Percentiles rank a stretch among this genome's conserved stretches.
phyloP scores from a whole-genome alignment of 2,888 invertebrate genomes.

The Aquatica leii region DNA sequence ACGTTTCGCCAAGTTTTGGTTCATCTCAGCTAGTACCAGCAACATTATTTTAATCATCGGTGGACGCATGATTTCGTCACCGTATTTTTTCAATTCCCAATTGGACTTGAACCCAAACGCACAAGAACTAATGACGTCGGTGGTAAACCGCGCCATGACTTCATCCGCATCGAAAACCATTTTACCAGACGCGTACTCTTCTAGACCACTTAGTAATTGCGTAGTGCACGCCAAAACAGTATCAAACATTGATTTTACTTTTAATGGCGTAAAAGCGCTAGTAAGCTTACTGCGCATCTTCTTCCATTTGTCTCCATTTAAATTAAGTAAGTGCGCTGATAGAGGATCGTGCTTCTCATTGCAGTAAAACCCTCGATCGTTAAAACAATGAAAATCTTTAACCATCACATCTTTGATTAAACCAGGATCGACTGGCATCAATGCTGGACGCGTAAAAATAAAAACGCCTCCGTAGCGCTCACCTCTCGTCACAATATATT shows the following conservation, averaged over 20 bases:
- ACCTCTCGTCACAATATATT: constrained; percentile 13
- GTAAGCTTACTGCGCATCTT: constrained; percentile 67
- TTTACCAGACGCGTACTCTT: constrained; percentile 51
- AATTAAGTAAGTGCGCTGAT: constrained; percentile 65
- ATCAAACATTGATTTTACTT: constrained; percentile 71
- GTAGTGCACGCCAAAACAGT: constrained; percentile 65
- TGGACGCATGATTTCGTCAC: constrained; percentile 32
- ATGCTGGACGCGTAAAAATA: constrained; percentile 16
- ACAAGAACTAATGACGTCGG: constrained; percentile 67
- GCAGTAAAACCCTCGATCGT: constrained; percentile 64
- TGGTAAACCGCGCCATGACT: constrained; percentile 65
- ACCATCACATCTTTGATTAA: constrained; percentile 60
- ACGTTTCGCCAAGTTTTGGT: background rate
- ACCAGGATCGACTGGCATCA: constrained; percentile 28
- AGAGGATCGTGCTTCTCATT: constrained; percentile 62
- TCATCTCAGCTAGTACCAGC: background rate
- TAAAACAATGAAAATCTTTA: constrained; percentile 67
- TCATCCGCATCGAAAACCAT: constrained; percentile 55
- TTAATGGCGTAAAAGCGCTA: constrained; percentile 60
- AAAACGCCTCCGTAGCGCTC: constrained; percentile 21
- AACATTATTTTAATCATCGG: constrained; percentile 33
- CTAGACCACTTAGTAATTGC: constrained; percentile 61
- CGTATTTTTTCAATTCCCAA: constrained; percentile 57
- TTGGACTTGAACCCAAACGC: constrained; percentile 69
- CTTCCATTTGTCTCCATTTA: constrained; percentile 67